These are phyloP conservation scores for Calliopum simillimum DNA, from an alignment of 2,888 invertebrate species.

Conservation along the genomic window DNA sequence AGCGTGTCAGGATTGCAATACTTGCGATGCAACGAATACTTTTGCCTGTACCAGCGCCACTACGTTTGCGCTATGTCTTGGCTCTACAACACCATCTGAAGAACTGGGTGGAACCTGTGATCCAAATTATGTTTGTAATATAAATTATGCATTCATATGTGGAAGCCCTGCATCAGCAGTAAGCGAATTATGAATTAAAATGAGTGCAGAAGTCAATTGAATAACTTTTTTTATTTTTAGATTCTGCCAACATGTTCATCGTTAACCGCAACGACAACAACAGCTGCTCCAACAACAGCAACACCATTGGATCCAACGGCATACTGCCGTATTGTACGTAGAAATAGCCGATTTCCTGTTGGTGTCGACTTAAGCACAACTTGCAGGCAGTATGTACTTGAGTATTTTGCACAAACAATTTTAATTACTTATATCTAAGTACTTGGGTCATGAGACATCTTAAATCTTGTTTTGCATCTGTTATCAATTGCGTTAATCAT, in stretches of 20 bases:
- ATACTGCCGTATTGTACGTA: constrained; percentile 48
- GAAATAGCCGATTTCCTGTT: constrained; percentile 46
- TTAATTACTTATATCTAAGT: no score
- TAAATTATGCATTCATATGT: constrained; percentile 42
- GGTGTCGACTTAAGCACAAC: constrained; percentile 51
- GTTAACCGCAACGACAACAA: constrained; percentile 45
- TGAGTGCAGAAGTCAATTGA: no score
- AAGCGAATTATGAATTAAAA: constrained; percentile 15
- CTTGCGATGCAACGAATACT: constrained; percentile 49
- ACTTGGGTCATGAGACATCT: no score
- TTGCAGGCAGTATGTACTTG: constrained; percentile 54
- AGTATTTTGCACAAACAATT: no score
- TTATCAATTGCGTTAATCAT: no score
- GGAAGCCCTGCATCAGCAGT: constrained; percentile 36
- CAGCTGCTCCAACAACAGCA: constrained; percentile 36
- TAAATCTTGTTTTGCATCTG: no score
- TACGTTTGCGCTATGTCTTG: constrained; percentile 56
- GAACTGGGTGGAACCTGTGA: constrained; percentile 49
- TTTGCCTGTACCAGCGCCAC: constrained; percentile 57
- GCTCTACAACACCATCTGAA: constrained; percentile 45
- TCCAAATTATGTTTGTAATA: constrained; percentile 54
- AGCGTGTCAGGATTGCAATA: constrained; percentile 55
- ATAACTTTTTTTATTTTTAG: constrained; percentile 33
- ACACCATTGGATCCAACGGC: constrained; percentile 38
- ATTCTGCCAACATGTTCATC: constrained; percentile 51